phyloP scores from a whole-genome alignment of 2,113 vertebrate genomes.

The Antechinus flavipes region DNA sequence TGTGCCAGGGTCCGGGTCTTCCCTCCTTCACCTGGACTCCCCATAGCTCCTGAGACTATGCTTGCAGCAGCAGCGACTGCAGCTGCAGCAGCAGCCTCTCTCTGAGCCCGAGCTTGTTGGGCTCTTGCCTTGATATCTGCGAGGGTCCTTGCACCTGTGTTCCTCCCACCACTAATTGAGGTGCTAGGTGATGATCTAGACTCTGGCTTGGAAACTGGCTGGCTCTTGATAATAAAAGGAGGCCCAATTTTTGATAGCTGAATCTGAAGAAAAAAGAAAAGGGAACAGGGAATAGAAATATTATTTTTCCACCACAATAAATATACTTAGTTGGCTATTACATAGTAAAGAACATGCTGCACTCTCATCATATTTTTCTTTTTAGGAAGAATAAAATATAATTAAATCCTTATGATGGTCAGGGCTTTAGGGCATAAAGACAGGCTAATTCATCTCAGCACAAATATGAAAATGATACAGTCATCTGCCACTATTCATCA shows the following conservation, averaged over 20 bases:
- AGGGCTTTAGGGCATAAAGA: background rate
- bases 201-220: slow-evolving; percentile 88
- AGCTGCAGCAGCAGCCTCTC: slow-evolving; percentile 89
- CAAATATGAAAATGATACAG: background rate
- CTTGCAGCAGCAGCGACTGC: slow-evolving; percentile 88
- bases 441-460: background rate
- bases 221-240: slow-evolving; percentile 91
- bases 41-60: slow-evolving; percentile 87
- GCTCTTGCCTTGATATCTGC: slow-evolving; percentile 92
- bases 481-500: background rate
- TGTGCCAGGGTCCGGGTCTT: slow-evolving; percentile 89
- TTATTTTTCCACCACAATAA: background rate
- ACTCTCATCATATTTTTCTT: background rate
- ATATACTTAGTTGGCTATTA: background rate
- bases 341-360: background rate
- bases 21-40: slow-evolving; percentile 85
- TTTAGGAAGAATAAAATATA: background rate
- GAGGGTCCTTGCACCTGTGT: slow-evolving; percentile 90
- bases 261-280: slow-evolving; percentile 83
- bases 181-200: slow-evolving; percentile 83
- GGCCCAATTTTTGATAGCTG: slow-evolving; percentile 91
- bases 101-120: slow-evolving; percentile 90
- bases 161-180: slow-evolving; percentile 84
- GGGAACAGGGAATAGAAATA: background rate
- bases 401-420: background rate